phyloP scores from a whole-genome alignment of 1,140 invertebrate species.

The Drosophila orosa region DNA sequence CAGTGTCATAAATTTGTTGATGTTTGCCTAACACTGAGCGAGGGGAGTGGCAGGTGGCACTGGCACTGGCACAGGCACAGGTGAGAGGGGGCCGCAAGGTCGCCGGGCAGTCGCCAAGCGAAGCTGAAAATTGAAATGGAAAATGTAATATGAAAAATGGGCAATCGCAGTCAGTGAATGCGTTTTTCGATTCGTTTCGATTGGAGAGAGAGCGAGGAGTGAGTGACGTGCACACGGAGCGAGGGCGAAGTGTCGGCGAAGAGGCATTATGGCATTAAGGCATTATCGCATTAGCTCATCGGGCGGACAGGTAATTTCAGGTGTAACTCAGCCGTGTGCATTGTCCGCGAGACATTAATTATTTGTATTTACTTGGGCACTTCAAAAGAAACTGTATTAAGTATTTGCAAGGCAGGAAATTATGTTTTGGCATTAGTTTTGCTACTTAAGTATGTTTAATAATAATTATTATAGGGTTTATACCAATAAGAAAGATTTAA shows the following conservation, averaged over 20 bases:
- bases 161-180: conserved; percentile 26
- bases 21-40: conserved; percentile 45
- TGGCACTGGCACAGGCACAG: not conserved
- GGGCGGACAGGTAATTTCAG: conserved; percentile 28
- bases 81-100: conserved; percentile 22
- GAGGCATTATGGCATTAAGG: conserved; percentile 8
- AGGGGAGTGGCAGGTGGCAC: not conserved
- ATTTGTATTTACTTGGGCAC: conserved; percentile 1
- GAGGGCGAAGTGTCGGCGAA: conserved; percentile 15
- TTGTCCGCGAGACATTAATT: conserved; percentile 1
- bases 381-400: not conserved
- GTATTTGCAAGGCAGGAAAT: not conserved
- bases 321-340: conserved; percentile 14
- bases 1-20: conserved; percentile 61
- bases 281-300: conserved; percentile 29
- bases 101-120: conserved; percentile 30
- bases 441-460: no score
- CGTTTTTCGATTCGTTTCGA: not conserved
- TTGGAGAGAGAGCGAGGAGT: not conserved
- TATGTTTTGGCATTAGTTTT: not conserved
- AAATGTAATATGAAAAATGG: conserved; percentile 18
- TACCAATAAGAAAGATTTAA: not conserved
- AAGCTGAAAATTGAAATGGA: conserved; percentile 34
- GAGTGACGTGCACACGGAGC: conserved; percentile 15
- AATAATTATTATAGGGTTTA: not conserved